Base-by-base conservation (phyloP, 2,888 invertebrate genomes). In the Unio delphinus region DNA sequence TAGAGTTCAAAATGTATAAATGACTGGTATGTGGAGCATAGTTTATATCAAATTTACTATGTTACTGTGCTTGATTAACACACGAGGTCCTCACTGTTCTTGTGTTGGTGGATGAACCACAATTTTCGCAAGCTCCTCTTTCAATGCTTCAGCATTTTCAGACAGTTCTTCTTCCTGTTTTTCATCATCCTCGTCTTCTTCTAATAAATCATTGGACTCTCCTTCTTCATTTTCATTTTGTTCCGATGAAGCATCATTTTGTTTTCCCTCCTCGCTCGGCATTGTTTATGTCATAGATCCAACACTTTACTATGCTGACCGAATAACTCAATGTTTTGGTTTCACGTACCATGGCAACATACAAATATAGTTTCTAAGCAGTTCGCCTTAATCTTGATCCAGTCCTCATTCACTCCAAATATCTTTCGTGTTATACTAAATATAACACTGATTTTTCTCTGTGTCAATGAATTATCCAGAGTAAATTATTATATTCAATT, bases 51-150 rank as follows among this genome's bases (percentile, higher is more conserved):
- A 15, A 15, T 45, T 45, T 45, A 45, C 15, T 11, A 45, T 45
- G 45, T 45, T 45, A 45, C 45, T 45, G 45, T 45, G 45, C 45
- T 45, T 34, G 34, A 28, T 28, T 28, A 28, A 70, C 64, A 30
- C 11, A 59, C 72, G 30, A 69, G 30, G 57, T n/a, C 61, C 71
- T 71, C 81, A 76, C 79, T 67, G 69, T 72, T 83, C 82, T 26
- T 79, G 67, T 6, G 80, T 79, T 8, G 88, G 88, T 55, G 86
- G 76, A 74, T 81, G 83, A 15, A 88, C 87, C 55, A 82, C 73
- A 60, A 88, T 88, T 72, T 84, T 85, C 4, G 82, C 86, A 18
- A 88, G 78, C 68, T 88, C 88, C 56, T 85, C 82, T 74, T 86
- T 87, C 65, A 88, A 73, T 7, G 83, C 83, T 65, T 84, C 79